Percentiles rank a stretch among this genome's conserved stretches.
Conservation (phyloP, 2,797 vertebrate species). For the Odontamblyopus rebecca region DNA sequence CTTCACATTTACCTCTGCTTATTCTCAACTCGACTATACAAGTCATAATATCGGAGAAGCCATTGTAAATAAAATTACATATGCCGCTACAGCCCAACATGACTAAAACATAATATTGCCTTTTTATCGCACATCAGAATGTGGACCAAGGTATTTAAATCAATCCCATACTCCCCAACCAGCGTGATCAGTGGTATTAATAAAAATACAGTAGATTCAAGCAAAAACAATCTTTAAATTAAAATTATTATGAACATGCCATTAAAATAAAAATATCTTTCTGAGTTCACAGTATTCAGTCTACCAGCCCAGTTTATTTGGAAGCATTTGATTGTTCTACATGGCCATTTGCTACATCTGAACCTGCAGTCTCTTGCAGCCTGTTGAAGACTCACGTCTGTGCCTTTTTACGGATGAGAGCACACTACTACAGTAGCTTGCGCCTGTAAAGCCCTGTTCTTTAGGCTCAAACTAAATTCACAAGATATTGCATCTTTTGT, state of each 20-base stretch:
- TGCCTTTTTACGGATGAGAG: constrained; percentile 19
- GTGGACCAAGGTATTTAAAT: constrained; percentile 31
- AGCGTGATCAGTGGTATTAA: constrained; percentile 29
- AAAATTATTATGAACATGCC: constrained; percentile 22
- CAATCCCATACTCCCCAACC: constrained; percentile 3
- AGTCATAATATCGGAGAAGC: constrained; percentile 10
- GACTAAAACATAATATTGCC: constrained; percentile 17
- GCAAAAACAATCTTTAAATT: constrained; percentile 26
- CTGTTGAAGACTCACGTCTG: constrained; percentile 1
- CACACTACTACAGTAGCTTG: constrained; percentile 31
- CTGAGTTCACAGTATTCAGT: constrained; percentile 64
- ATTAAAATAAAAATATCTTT: constrained; percentile 34
- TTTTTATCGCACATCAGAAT: constrained; percentile 12
- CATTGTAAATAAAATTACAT: constrained; percentile 13
- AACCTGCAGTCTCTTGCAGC: constrained; percentile 7
- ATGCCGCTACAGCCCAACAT: constrained; percentile 32
- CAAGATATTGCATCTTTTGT: constrained; percentile 51
- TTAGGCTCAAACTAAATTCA: constrained; percentile 54
- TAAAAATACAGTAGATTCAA: constrained; percentile 10
- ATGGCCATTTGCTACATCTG: constrained; percentile 42
- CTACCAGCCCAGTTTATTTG: constrained; percentile 28
- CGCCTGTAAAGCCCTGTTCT: constrained; percentile 39
- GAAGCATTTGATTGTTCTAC: constrained; percentile 55
- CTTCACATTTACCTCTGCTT: constrained; percentile 9
- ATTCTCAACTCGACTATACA: constrained; percentile 14